Percentiles rank a stretch among this genome's conserved stretches.
Conservation (phyloP, 2,113 vertebrate genomes). For the Actinemys pallida region DNA sequence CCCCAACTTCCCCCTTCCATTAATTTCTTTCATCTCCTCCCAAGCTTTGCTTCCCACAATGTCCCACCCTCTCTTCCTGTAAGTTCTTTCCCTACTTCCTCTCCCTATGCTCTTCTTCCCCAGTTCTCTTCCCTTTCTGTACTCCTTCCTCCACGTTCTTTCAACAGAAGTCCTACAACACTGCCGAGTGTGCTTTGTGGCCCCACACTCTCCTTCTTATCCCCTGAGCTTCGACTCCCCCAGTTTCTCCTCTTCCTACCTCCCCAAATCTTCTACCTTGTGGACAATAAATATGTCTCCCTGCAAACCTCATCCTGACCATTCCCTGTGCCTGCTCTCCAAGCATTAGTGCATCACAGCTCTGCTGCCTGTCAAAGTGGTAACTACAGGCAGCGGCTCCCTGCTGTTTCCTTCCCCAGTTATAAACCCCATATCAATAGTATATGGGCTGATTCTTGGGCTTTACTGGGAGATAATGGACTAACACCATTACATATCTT, state of each 20-base stretch:
- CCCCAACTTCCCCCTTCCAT: neutral
- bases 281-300: neutral
- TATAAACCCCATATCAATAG: neutral
- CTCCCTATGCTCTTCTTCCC: neutral
- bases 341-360: neutral
- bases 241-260: neutral
- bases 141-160: neutral
- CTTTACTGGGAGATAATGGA: accelerated
- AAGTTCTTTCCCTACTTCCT: neutral
- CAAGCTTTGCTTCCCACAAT: neutral
- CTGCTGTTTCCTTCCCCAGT: neutral
- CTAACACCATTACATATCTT: neutral
- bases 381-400: neutral
- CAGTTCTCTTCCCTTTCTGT: accelerated
- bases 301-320: too few relatives aligned
- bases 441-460: accelerated
- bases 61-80: neutral
- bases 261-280: neutral
- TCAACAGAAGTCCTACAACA: too few relatives aligned
- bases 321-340: neutral
- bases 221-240: accelerated
- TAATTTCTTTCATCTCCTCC: neutral
- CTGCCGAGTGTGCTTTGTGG: too few relatives aligned
- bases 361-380: neutral
- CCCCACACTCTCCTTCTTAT: neutral